Base-by-base conservation (phyloP, 2,113 vertebrate species). In the Cavia aperea region DNA sequence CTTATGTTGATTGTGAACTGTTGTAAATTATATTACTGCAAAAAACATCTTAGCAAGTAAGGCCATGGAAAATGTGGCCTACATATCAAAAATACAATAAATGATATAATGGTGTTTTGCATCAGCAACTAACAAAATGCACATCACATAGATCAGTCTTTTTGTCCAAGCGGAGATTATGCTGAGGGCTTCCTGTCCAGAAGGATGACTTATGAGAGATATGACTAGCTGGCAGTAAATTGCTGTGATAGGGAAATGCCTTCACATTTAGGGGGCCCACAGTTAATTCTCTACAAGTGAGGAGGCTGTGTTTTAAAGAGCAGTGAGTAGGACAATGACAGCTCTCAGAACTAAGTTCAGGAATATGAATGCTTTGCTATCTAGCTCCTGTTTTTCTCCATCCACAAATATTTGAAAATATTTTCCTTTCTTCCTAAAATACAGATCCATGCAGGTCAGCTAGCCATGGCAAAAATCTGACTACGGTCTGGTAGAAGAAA, bases 181-280 rank as follows among this genome's bases (percentile, higher is more conserved):
- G 14, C 13, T 70, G 66, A 88, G 29, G 36, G 31, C 51, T 92
- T 95, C 36, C 46, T 70, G 92, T 39, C 11, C 31, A 65, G 23
- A 88, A 72, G 14, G 16, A 86, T 94, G 70, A 93, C 12, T 93
- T 95, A 91, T 66, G 58, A 39, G 46, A 73, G n/a, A 86, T 78
- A 60, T 68, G 26, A 75, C 56, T 56, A 5, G 14, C 66, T 89
- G 81, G 54, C 23, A 92, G 89, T 95, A 95, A 93, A 93, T 94
- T 93, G 86, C 29, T 92, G 62, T 81, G 86, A 93, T 93, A 36
- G 9, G 78, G 24, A 94, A 93, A 90, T 95, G 58, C 24, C 68
- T 89, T 95, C 82, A 49, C 92, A 94, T 93, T 96, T 96, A 85
- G 51, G 63, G 66, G 82, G 31, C 73, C 94, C 90, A 92, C 56